A percentile compares a stretch with the other conserved stretches of the same genome.
Evolutionary conservation across 2,888 invertebrate species (phyloP).

Genomic region (Schrankia costaestrigalis): DNA sequence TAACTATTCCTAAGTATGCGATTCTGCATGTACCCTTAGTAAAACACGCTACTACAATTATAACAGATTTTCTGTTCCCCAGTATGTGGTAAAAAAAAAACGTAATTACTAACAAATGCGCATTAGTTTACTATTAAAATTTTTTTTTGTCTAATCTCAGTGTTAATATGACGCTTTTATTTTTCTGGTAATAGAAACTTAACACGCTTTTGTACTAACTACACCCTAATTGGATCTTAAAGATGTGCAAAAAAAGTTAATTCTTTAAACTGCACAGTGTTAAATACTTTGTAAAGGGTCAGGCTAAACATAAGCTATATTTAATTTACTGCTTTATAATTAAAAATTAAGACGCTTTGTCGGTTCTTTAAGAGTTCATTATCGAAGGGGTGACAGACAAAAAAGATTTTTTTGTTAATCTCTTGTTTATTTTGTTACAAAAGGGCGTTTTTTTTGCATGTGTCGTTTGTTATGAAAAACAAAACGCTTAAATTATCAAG

Average conservation of each 20-base stretch:
- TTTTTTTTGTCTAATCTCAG: too few species aligned
- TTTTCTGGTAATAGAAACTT: constrained; percentile 15
- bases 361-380: constrained; percentile 48
- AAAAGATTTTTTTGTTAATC: too few species aligned
- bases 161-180: constrained; percentile 4
- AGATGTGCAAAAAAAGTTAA: constrained; percentile 47
- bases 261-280: constrained; percentile 62
- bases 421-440: too few species aligned
- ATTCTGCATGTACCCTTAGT: too few species aligned
- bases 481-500: constrained; percentile 15
- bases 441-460: too few species aligned
- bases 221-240: constrained; percentile 33
- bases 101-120: too few species aligned
- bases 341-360: constrained; percentile 67
- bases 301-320: constrained; percentile 27
- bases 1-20: too few species aligned
- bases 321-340: constrained; percentile 55
- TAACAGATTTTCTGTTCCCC: too few species aligned
- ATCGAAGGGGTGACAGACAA: constrained; percentile 27
- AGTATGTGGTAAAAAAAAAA: too few species aligned
- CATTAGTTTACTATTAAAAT: too few species aligned
- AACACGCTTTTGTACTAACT: constrained; percentile 15
- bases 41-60: too few species aligned
- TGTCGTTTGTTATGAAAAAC: constrained; percentile 9
- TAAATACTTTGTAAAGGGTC: constrained; percentile 56